A percentile compares a stretch with the other conserved stretches of the same genome.
These are phyloP conservation scores for Tympanuchus pallidicinctus DNA, from an alignment of 2,113 vertebrate genomes.

Conservation along the genomic window DNA sequence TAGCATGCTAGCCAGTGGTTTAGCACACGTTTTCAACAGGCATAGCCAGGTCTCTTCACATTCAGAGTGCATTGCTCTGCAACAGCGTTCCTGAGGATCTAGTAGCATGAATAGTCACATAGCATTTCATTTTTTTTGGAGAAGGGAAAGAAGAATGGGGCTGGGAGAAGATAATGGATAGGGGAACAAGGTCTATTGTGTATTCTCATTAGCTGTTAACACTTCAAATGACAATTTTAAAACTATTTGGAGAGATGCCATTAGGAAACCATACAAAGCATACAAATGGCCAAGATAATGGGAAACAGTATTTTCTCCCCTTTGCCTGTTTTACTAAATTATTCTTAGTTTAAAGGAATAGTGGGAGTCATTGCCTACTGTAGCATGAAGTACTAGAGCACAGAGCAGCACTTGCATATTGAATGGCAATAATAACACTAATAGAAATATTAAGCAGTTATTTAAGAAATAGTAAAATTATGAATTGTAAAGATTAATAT, in stretches of 20 bases:
- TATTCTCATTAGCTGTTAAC: neutral
- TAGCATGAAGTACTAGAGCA: neutral
- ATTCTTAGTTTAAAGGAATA: conserved; percentile 4
- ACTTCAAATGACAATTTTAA: neutral
- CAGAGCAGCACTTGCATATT: neutral
- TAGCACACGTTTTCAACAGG: neutral
- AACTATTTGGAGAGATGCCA: neutral
- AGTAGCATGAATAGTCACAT: neutral
- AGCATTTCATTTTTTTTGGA: neutral
- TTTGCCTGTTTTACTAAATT: neutral
- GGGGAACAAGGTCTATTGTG: neutral
- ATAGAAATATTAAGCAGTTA: neutral
- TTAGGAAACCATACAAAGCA: neutral
- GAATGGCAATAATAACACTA: neutral
- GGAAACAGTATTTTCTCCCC: neutral
- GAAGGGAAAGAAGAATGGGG: neutral
- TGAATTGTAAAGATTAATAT: neutral
- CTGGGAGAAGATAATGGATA: neutral
- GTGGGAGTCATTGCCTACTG: neutral
- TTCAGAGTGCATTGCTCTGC: neutral
- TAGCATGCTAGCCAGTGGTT: neutral
- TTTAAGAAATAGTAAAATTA: neutral
- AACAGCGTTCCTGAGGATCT: neutral
- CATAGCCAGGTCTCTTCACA: neutral
- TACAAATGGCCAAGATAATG: neutral